These are phyloP conservation scores for Phrynocephalus versicolor DNA, from an alignment of 2,113 vertebrate species.

Conservation along the genomic window DNA sequence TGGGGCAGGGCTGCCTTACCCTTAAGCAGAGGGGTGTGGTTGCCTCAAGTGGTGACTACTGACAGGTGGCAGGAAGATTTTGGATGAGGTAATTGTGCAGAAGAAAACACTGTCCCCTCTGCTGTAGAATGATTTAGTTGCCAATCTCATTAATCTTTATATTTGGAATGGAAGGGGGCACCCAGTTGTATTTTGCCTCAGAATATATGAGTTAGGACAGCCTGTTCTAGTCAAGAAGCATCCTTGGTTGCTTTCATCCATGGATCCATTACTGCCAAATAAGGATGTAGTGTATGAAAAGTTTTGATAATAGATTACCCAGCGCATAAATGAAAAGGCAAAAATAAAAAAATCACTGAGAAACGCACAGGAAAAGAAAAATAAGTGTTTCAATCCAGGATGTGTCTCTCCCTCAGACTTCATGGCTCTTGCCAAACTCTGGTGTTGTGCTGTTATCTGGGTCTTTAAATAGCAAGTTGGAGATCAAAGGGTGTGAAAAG, in stretches of 20 bases:
- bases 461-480: conserved; percentile 50
- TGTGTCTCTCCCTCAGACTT: conserved; percentile 19
- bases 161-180: not conserved
- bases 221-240: not conserved
- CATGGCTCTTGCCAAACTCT: not conserved
- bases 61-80: too few species aligned
- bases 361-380: not conserved
- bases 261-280: not conserved
- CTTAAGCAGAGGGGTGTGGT: too few species aligned
- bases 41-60: too few species aligned
- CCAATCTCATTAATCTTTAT: not conserved
- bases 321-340: conserved; percentile 26
- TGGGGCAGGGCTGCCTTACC: too few species aligned
- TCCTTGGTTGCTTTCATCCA: not conserved
- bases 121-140: not conserved
- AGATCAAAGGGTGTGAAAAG: conserved; percentile 54
- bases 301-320: conserved; percentile 19
- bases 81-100: too few species aligned
- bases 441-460: conserved; percentile 32
- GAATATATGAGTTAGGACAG: not conserved
- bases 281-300: conserved; percentile 14
- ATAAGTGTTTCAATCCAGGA: conserved; percentile 40
- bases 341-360: conserved; percentile 31
- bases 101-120: too few species aligned
- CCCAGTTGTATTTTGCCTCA: not conserved